phyloP scores from a whole-genome alignment of 2,797 vertebrate genomes.

The Alcedo atthis region DNA sequence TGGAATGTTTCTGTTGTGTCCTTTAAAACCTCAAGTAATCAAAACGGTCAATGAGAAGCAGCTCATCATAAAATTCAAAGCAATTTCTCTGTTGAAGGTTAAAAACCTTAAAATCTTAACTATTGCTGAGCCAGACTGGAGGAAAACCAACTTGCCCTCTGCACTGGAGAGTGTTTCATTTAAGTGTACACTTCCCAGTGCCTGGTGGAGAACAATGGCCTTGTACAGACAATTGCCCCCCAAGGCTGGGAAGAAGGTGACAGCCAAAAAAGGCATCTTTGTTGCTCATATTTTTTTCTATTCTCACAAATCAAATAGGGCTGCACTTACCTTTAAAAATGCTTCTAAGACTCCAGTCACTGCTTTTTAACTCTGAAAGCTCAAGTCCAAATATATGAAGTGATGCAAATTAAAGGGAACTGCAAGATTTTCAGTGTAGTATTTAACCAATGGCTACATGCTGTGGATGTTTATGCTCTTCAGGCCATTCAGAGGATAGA shows the following conservation, averaged over 20 bases:
- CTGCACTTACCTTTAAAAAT: not conserved
- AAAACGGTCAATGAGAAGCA: not conserved
- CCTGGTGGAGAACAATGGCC: not conserved
- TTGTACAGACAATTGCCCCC: not conserved
- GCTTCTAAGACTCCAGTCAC: not conserved
- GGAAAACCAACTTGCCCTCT: not conserved
- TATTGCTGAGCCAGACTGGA: not conserved
- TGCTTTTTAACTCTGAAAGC: not conserved
- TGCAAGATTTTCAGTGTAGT: not conserved
- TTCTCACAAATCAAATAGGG: not conserved
- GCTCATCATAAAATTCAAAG: not conserved
- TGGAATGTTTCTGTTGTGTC: not conserved
- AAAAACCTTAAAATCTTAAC: conserved; percentile 3
- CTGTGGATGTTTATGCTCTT: not conserved
- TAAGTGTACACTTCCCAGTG: not conserved
- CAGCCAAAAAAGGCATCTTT: not conserved
- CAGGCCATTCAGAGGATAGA: not conserved
- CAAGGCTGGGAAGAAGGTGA: not conserved
- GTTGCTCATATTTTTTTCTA: not conserved
- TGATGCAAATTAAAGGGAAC: not conserved
- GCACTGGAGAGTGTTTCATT: not conserved
- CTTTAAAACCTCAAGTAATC: conserved; percentile 1
- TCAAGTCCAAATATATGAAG: not conserved
- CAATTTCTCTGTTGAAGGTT: not conserved
- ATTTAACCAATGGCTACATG: not conserved